Evolutionary conservation across 2,797 vertebrate species (phyloP).

Genomic region (Sebastes kiyomatsui): DNA sequence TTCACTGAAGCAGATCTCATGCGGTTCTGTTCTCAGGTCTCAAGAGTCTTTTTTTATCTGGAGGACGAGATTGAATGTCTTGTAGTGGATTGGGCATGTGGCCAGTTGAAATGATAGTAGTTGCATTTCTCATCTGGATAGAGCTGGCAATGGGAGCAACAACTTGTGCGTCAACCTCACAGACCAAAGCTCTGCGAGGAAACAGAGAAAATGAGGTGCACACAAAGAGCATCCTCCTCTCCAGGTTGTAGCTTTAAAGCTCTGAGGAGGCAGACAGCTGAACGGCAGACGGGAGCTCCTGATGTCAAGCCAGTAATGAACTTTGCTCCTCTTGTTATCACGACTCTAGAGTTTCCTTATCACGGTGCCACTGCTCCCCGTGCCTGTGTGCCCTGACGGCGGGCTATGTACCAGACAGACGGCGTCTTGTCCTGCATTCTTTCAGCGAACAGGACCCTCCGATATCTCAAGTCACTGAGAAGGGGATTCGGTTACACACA

Average conservation of each 20-base stretch:
- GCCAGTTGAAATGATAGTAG: slow-evolving; percentile 21
- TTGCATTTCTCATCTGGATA: slow-evolving; percentile 9
- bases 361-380: slow-evolving; percentile 57
- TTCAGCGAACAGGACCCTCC: slow-evolving; percentile 73
- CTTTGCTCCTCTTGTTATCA: slow-evolving; percentile 76
- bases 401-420: slow-evolving; percentile 79
- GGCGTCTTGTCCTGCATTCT: slow-evolving; percentile 83
- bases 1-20: slow-evolving; percentile 21
- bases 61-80: slow-evolving; percentile 14
- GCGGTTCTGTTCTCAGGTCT: slow-evolving; percentile 14
- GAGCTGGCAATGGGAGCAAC: background rate
- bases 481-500: slow-evolving; percentile 76
- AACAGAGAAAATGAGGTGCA: background rate
- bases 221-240: slow-evolving; percentile 5
- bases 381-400: slow-evolving; percentile 63
- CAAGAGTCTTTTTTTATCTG: slow-evolving; percentile 15
- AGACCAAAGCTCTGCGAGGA: background rate
- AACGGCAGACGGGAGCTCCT: slow-evolving; percentile 35
- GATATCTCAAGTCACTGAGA: slow-evolving; percentile 65
- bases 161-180: background rate
- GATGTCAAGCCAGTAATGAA: slow-evolving; percentile 73
- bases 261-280: background rate
- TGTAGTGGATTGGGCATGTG: background rate
- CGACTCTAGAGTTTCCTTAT: slow-evolving; percentile 82
- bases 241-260: slow-evolving; percentile 2